Base-by-base conservation (phyloP, 2,888 invertebrate genomes). In the Theodoxus fluviatilis region DNA sequence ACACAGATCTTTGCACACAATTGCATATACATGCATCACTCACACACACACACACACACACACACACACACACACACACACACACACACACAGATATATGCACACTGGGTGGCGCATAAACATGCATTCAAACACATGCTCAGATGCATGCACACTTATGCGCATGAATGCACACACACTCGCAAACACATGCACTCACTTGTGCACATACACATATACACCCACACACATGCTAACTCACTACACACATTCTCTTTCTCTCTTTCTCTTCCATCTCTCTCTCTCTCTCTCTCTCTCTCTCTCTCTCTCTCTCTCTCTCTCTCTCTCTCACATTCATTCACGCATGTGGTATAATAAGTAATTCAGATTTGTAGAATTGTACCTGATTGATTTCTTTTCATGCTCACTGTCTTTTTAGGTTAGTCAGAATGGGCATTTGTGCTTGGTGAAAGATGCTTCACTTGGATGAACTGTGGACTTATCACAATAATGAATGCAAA, bases 181-280 rank as follows among this genome's bases (percentile, higher is more conserved):
- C 63, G 25, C 63, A 63, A 37, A 31, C 63, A 63, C 63, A 38
- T 38, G 25, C 63, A 12, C 63, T 25, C 63, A 35, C 61, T 3
- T 37, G 2, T 22, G 22, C 61, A 37, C 33, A 61, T 37, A 35
- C 61, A 61, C 61, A 61, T n/a, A 61, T 37, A 35, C 31, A 31
- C 22, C 18, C 22, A 28, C 59, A 28, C 59, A 59, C 59, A 59
- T 33, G n/a, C 61, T 18, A 15, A 33, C 61, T 18, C 33, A 33
- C n/a, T 15, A 25, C 6, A 38, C n/a, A 25, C 12, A 9, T n/a
- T 63, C 2, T 1, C 22, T 35, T n/a, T 63, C 63, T 63, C 38
- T 52, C 37, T 67, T 12, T 52, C 49, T 35, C 15, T n/a, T n/a
- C n/a, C n/a, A n/a, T n/a, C n/a, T 67, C 67, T 67, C 35, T 52